These are phyloP conservation scores for Holotrichia oblita DNA, from an alignment of 1,140 invertebrate genomes.

Conservation along the genomic window DNA sequence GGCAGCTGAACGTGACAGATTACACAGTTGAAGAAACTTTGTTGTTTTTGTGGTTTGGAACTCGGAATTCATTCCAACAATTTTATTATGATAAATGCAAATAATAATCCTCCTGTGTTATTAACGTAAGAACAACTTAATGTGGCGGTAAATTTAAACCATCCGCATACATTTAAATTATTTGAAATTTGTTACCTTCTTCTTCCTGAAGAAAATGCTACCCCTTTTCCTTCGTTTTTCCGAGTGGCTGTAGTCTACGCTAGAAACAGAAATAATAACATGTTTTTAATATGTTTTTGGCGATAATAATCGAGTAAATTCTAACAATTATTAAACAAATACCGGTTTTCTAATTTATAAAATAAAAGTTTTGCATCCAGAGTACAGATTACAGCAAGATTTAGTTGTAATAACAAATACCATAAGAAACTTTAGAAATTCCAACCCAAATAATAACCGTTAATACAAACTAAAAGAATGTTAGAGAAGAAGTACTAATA, in stretches of 20 bases:
- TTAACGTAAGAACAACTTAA: too few relatives aligned
- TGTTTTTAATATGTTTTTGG: too few relatives aligned
- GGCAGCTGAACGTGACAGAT: too few relatives aligned
- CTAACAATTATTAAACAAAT: neutral
- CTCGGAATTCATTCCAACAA: too few relatives aligned
- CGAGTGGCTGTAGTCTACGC: slow-evolving; percentile 78
- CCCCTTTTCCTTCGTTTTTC: slow-evolving; percentile 87
- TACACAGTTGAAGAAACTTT: too few relatives aligned
- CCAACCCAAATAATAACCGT: neutral
- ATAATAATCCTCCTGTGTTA: too few relatives aligned
- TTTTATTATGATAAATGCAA: too few relatives aligned
- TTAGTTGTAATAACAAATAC: neutral
- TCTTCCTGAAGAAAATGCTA: slow-evolving; percentile 89
- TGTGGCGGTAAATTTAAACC: too few relatives aligned
- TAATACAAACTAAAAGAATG: neutral
- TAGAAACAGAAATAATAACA: slow-evolving; percentile 57
- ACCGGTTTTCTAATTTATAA: neutral
- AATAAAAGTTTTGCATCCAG: neutral
- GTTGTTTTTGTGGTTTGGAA: too few relatives aligned
- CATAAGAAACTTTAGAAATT: neutral
- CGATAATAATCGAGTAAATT: too few relatives aligned
- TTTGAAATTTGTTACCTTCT: slow-evolving; percentile 71
- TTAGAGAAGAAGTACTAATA: neutral
- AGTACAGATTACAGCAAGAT: neutral
- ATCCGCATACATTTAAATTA: neutral